phyloP scores from a whole-genome alignment of 2,888 invertebrate species.

The Autographa gamma region DNA sequence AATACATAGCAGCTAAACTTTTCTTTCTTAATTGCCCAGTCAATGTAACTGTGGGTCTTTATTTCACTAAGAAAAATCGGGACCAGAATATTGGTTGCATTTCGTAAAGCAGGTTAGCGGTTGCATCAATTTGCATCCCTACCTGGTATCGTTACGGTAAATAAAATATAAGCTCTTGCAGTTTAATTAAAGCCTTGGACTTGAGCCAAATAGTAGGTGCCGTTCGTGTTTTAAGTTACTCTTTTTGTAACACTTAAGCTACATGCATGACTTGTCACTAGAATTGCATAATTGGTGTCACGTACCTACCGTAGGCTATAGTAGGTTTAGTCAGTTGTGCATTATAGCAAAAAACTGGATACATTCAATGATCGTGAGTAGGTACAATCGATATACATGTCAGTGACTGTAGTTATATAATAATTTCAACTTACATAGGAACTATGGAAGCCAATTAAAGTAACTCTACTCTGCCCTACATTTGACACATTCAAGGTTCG shows the following conservation, averaged over 20 bases:
- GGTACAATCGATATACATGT: too few species aligned
- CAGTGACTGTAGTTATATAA: neutral
- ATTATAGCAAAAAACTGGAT: neutral
- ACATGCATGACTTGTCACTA: neutral
- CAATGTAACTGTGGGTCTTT: too few species aligned
- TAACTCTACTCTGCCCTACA: constrained; percentile 34
- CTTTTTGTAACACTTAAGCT: neutral
- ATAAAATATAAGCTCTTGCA: neutral
- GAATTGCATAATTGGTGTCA: neutral
- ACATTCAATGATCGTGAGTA: neutral
- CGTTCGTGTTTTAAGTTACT: neutral
- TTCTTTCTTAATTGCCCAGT: too few species aligned
- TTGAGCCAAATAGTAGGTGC: neutral
- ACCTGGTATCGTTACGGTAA: neutral
- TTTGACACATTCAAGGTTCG: constrained; percentile 45
- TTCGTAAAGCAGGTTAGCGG: neutral
- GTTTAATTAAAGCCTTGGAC: constrained; percentile 1
- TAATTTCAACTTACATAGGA: neutral
- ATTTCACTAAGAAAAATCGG: neutral
- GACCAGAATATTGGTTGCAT: too few species aligned
- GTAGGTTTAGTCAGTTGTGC: neutral
- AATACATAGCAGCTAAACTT: too few species aligned
- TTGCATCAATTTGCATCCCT: neutral
- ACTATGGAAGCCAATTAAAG: constrained; percentile 31
- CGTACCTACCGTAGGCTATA: neutral